Evolutionary conservation across 2,113 vertebrate species (phyloP).

Genomic region (Oenanthe melanoleuca): DNA sequence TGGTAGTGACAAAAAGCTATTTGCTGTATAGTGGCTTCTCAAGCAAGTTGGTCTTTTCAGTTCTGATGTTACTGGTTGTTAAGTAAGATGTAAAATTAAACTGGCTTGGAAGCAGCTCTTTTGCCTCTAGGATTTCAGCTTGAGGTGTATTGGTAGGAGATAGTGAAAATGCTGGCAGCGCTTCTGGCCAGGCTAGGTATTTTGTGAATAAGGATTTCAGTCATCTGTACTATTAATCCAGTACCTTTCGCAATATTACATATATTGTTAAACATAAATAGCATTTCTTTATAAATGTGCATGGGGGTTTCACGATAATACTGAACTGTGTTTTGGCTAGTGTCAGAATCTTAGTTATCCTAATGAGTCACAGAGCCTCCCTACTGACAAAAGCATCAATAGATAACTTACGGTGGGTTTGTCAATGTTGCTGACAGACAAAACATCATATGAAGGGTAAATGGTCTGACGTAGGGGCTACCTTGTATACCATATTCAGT

Average conservation of each 20-base stretch:
- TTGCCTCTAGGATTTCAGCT: neutral
- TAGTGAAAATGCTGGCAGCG: neutral
- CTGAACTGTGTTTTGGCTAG: neutral
- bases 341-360: neutral
- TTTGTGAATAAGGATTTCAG: neutral
- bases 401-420: neutral
- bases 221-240: neutral
- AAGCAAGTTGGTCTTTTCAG: neutral
- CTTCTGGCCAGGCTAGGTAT: neutral
- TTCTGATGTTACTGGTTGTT: neutral
- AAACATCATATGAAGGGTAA: neutral
- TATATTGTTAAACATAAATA: neutral
- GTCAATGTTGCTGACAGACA: neutral
- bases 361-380: neutral
- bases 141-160: neutral
- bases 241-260: neutral
- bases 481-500: neutral
- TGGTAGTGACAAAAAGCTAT: neutral
- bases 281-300: neutral
- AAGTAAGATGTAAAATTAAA: neutral
- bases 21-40: neutral
- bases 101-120: neutral
- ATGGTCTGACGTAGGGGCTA: neutral
- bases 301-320: neutral
- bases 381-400: slow-evolving; percentile 12